Evolutionary conservation across 1,140 invertebrate genomes (phyloP).

Genomic region (Leptestheria dahalacensis): DNA sequence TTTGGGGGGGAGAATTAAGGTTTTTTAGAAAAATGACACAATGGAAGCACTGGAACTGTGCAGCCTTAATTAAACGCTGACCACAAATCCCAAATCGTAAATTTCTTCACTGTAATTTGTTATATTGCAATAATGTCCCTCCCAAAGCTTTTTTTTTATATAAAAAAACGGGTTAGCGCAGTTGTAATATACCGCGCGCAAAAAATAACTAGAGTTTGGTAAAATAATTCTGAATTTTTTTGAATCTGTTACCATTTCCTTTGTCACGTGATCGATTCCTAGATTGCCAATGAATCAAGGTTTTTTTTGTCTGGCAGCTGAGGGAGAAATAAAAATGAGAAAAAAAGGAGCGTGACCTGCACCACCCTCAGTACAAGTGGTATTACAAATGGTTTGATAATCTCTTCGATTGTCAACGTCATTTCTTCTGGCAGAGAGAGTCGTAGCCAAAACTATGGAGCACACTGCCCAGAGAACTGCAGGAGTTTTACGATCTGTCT

Average conservation of each 20-base stretch:
- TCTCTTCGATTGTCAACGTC: neutral
- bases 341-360: conserved; percentile 10
- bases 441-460: neutral
- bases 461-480: conserved; percentile 5
- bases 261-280: too few species aligned
- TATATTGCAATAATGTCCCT: neutral
- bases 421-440: neutral
- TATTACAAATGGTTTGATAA: neutral
- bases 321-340: neutral
- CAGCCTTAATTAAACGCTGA: too few species aligned
- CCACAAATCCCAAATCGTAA: too few species aligned
- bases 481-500: conserved; percentile 1
- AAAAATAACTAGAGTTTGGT: too few species aligned
- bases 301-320: too few species aligned
- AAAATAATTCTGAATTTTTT: too few species aligned
- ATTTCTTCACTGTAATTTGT: too few species aligned
- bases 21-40: neutral
- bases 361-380: conserved; percentile 1
- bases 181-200: too few species aligned
- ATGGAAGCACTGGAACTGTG: neutral
- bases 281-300: too few species aligned
- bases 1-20: neutral
- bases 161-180: too few species aligned
- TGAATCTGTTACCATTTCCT: too few species aligned
- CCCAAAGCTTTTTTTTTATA: neutral